Percentiles rank a stretch among this genome's conserved stretches.
Evolutionary conservation across 2,888 invertebrate genomes (phyloP).

Genomic region (Agonopterix alstromeriana): DNA sequence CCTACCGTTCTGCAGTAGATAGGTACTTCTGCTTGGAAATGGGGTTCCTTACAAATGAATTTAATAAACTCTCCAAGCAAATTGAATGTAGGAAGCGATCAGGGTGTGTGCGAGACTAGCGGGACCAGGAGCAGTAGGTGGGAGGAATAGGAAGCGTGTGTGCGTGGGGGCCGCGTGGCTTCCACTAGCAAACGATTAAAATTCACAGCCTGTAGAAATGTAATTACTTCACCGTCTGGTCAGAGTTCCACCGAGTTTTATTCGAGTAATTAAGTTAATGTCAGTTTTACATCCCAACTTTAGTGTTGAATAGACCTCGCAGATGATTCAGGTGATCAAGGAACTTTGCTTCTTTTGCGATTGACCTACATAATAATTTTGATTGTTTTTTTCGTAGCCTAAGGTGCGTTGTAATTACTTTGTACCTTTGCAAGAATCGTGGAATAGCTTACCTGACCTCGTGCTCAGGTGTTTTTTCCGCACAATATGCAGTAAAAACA

Average conservation of each 20-base stretch:
- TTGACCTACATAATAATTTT: slow-evolving; percentile 2
- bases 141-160: slow-evolving; percentile 16
- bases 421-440: slow-evolving; percentile 18
- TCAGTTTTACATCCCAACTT: slow-evolving; percentile 52
- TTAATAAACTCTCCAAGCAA: slow-evolving; percentile 12
- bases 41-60: slow-evolving; percentile 5
- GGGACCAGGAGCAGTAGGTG: too few relatives aligned
- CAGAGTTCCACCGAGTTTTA: slow-evolving; percentile 59
- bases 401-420: background rate
- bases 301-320: slow-evolving; percentile 31
- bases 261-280: slow-evolving; percentile 66
- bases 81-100: slow-evolving; percentile 30
- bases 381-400: slow-evolving; percentile 1
- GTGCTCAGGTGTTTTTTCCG: slow-evolving; percentile 56
- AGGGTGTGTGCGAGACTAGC: slow-evolving; percentile 4
- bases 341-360: background rate
- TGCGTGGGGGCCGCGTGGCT: slow-evolving; percentile 3
- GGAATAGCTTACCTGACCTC: slow-evolving; percentile 29
- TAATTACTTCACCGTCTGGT: slow-evolving; percentile 66
- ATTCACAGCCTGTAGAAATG: slow-evolving; percentile 71
- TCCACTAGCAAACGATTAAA: slow-evolving; percentile 51
- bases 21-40: slow-evolving; percentile 3
- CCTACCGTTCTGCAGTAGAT: background rate
- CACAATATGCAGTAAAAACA: slow-evolving; percentile 69
- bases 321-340: slow-evolving; percentile 8